Conservation (phyloP, 1,140 invertebrate species). For the Papilio dardanus region DNA sequence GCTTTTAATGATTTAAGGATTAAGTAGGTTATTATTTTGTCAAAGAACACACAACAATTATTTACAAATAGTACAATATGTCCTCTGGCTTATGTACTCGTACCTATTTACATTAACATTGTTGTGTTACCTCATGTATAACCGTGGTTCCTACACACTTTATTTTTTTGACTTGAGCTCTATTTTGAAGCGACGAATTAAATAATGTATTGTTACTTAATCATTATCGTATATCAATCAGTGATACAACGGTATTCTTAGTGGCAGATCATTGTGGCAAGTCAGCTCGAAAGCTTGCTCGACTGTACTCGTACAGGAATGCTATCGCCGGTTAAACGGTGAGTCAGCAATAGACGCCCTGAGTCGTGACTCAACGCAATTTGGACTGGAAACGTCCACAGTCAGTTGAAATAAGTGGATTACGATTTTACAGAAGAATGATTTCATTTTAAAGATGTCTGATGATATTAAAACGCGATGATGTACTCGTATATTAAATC, state of each 20-base stretch:
- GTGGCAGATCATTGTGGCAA: constrained; percentile 53
- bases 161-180: not conserved
- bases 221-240: constrained; percentile 69
- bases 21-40: not conserved
- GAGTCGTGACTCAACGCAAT: constrained; percentile 65
- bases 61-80: too few relatives aligned
- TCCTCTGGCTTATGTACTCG: too few relatives aligned
- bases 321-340: constrained; percentile 54
- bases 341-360: constrained; percentile 61
- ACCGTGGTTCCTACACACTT: not conserved
- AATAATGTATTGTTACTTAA: constrained; percentile 43
- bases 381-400: constrained; percentile 59
- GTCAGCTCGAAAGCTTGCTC: constrained; percentile 68
- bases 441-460: constrained; percentile 66
- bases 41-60: too few relatives aligned
- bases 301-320: constrained; percentile 53
- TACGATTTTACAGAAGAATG: constrained; percentile 68
- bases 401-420: constrained; percentile 76
- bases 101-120: too few relatives aligned
- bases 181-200: constrained; percentile 38
- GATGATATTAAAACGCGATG: constrained; percentile 52
- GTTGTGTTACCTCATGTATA: not conserved
- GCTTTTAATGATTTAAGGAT: constrained; percentile 32
- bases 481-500: constrained; percentile 44
- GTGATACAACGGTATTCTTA: constrained; percentile 62